A percentile compares a stretch with the other conserved stretches of the same genome.
Evolutionary conservation across 2,888 invertebrate species (phyloP).

Genomic region (Agonopterix alstromeriana): DNA sequence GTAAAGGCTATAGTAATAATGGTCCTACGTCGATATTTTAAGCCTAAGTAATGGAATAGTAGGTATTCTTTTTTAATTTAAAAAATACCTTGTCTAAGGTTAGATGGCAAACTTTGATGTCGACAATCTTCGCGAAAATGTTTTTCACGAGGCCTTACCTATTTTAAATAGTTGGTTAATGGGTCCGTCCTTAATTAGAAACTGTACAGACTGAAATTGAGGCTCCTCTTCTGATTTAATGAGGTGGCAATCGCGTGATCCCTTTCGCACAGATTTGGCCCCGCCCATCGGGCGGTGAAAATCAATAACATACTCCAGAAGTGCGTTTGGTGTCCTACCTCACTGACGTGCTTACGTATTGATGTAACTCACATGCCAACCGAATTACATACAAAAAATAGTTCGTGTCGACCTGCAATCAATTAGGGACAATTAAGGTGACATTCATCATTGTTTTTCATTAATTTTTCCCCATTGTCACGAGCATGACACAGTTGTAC

Average conservation of each 20-base stretch:
- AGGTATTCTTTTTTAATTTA: neutral
- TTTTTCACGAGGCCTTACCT: slow-evolving; percentile 25
- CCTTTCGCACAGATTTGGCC: slow-evolving; percentile 69
- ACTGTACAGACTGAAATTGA: slow-evolving; percentile 59
- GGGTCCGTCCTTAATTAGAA: slow-evolving; percentile 74
- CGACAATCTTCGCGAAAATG: slow-evolving; percentile 57
- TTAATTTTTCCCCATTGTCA: too few species aligned
- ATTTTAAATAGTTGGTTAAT: slow-evolving; percentile 73
- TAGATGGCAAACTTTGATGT: slow-evolving; percentile 32
- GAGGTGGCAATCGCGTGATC: slow-evolving; percentile 68
- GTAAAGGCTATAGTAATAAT: too few species aligned
- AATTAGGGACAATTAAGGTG: too few species aligned
- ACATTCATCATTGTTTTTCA: too few species aligned
- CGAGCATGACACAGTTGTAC: too few species aligned
- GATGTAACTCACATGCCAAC: neutral
- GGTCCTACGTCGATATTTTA: too few species aligned
- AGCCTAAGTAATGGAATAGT: neutral
- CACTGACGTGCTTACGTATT: slow-evolving; percentile 55
- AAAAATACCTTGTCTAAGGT: neutral
- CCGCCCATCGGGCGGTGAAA: slow-evolving; percentile 69
- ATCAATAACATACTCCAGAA: slow-evolving; percentile 74
- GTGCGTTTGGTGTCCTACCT: slow-evolving; percentile 68
- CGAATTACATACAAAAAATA: neutral
- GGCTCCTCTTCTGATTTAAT: slow-evolving; percentile 71
- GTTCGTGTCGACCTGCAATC: too few species aligned